Evolutionary conservation across 2,113 vertebrate species (phyloP), one percentile per base, ranked within the genome.

Genomic region (Pluvianellus socialis): DNA sequence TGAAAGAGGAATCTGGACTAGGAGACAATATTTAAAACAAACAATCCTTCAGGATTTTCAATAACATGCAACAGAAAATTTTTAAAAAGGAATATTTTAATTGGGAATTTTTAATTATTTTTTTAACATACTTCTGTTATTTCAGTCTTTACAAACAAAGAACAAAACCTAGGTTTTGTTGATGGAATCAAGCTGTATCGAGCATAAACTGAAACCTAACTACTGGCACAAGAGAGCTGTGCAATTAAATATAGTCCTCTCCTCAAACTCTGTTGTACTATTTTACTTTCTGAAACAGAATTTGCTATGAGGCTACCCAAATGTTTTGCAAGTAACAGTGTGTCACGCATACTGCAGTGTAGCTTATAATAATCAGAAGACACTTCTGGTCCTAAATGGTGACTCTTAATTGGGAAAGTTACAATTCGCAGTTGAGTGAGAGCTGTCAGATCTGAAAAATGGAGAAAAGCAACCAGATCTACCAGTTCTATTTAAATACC

Each of bases 1-100:
- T 26, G 70, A 89, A 87, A 74, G 86, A 45, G 58, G 76, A 47
- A 77, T 63, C 65, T 81, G 33, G 61, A 85, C 44, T 40, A 79
- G 67, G 9, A 95, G 30, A 88, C 62, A 88, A 53, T 71, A 89
- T 47, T 87, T 89, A 72, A 84, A 84, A 30, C 61, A 92, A 38
- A 53, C 26, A 62, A 17, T 32, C 49, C 71, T 92, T 50, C 24
- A 52, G 30, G 44, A 87, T 59, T 89, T 95, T 75, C 52, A 85
- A 0, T 32, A 89, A 66, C 7, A 74, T 82, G 56, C 11, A 82
- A 82, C 2, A 7, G 49, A 47, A 84, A 86, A 52, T 40, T 2
- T 23, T 38, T 82, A 62, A 73, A 21, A 58, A 83, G 6, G 5
- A 72, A 1, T 28, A 91, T 61, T 93, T 86, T 83, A n/a, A 82